phyloP scores from a whole-genome alignment of 2,888 invertebrate genomes.

The Cheilosia soror region DNA sequence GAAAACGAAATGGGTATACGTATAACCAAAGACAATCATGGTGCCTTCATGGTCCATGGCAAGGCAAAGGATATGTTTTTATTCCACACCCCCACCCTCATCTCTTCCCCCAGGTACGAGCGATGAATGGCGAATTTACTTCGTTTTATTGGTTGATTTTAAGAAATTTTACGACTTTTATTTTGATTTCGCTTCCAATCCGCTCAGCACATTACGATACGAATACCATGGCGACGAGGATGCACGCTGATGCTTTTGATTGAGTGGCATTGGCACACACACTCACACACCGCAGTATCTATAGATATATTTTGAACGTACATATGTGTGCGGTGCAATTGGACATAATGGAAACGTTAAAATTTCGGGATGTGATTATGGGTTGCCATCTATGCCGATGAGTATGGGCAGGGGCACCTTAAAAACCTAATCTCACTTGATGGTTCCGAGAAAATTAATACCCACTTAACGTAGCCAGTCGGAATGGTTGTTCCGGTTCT shows the following conservation, averaged over 20 bases:
- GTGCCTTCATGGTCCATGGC: slow-evolving; percentile 39
- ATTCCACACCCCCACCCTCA: too few relatives aligned
- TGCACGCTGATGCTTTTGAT: slow-evolving; percentile 45
- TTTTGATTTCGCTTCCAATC: slow-evolving; percentile 70
- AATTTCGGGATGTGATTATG: slow-evolving; percentile 68
- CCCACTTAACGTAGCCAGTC: slow-evolving; percentile 57
- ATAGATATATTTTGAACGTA: slow-evolving; percentile 12
- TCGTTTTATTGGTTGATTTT: slow-evolving; percentile 75
- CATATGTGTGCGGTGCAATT: slow-evolving; percentile 48
- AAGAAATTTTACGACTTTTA: slow-evolving; percentile 71
- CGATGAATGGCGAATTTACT: slow-evolving; percentile 62
- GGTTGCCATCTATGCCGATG: not conserved
- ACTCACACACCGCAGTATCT: not conserved
- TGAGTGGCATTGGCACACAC: not conserved
- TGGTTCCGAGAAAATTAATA: slow-evolving; percentile 66
- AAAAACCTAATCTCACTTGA: slow-evolving; percentile 68
- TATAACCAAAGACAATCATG: slow-evolving; percentile 68
- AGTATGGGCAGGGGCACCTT: slow-evolving; percentile 4
- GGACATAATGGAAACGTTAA: slow-evolving; percentile 67
- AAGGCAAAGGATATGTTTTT: slow-evolving; percentile 28
- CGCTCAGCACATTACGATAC: slow-evolving; percentile 33
- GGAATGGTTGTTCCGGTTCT: not conserved
- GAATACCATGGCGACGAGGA: not conserved
- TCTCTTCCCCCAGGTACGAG: slow-evolving; percentile 45
- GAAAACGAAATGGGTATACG: slow-evolving; percentile 63